Percentiles rank a stretch among this genome's conserved stretches.
phyloP scores from a whole-genome alignment of 1,140 invertebrate genomes.

The Tetraneura akinire region DNA sequence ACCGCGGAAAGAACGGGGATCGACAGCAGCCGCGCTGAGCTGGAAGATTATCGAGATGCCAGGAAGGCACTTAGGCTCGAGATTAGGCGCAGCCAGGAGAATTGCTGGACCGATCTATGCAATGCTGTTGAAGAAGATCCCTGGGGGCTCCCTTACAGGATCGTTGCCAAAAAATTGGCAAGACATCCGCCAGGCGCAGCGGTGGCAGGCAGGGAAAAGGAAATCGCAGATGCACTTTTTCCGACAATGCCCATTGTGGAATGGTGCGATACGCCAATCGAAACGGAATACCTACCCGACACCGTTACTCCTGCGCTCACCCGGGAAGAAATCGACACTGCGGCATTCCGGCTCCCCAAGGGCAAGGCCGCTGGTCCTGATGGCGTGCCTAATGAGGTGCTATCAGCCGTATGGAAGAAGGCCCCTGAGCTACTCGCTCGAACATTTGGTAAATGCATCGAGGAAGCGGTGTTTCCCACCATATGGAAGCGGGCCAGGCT shows the following conservation, averaged over 20 bases:
- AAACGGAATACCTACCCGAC: no score
- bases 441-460: no score
- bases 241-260: neutral
- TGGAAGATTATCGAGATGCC: neutral
- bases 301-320: no score
- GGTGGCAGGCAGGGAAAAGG: neutral
- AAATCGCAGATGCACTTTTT: neutral
- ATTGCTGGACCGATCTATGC: conserved; percentile 5
- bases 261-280: neutral
- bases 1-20: neutral
- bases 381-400: no score
- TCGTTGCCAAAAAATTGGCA: neutral
- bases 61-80: neutral
- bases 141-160: conserved; percentile 11
- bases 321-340: no score
- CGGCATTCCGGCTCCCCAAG: no score
- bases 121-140: neutral
- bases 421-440: no score
- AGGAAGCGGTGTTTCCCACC: no score
- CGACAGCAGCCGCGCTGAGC: neutral
- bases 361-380: no score
- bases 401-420: no score
- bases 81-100: neutral
- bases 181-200: neutral
- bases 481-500: no score